Conservation (phyloP, 2,888 invertebrate species). For the Andrena flavipes region DNA sequence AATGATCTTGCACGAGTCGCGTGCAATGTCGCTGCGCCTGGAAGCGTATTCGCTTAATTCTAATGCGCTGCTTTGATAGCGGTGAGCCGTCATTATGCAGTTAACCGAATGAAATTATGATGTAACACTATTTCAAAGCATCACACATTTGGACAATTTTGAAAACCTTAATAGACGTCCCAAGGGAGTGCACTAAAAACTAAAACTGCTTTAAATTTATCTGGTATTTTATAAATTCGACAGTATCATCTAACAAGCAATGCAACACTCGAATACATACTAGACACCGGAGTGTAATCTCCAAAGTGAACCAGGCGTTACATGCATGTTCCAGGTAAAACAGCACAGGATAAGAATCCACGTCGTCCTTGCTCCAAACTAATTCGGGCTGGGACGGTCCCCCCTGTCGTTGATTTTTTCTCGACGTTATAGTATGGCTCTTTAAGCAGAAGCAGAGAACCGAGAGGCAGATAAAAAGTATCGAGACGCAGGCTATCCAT, state of each 20-base stretch:
- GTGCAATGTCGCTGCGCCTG: conserved; percentile 13
- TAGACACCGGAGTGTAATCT: conserved; percentile 93
- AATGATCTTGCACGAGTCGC: conserved; percentile 23
- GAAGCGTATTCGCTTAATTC: conserved; percentile 35
- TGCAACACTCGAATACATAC: conserved; percentile 87
- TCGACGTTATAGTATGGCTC: conserved; percentile 86
- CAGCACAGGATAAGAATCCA: conserved; percentile 89
- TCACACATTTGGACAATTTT: not conserved
- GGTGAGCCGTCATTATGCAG: not conserved
- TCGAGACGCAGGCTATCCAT: conserved; percentile 95
- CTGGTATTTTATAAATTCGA: not conserved
- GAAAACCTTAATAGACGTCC: not conserved
- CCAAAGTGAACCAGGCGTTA: conserved; percentile 98
- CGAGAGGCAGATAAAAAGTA: conserved; percentile 98
- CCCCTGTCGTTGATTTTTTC: conserved; percentile 33
- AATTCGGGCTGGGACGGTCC: conserved; percentile 38
- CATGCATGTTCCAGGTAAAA: conserved; percentile 97
- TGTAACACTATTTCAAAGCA: not conserved
- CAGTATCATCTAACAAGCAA: not conserved
- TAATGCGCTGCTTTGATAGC: not conserved
- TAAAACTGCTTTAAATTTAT: too few relatives aligned
- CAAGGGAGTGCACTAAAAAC: too few relatives aligned
- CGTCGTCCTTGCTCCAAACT: conserved; percentile 20
- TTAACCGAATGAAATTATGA: not conserved
- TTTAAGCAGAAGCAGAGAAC: conserved; percentile 98